Conservation (phyloP, 2,888 invertebrate genomes). For the Drosophila maculinotata region DNA sequence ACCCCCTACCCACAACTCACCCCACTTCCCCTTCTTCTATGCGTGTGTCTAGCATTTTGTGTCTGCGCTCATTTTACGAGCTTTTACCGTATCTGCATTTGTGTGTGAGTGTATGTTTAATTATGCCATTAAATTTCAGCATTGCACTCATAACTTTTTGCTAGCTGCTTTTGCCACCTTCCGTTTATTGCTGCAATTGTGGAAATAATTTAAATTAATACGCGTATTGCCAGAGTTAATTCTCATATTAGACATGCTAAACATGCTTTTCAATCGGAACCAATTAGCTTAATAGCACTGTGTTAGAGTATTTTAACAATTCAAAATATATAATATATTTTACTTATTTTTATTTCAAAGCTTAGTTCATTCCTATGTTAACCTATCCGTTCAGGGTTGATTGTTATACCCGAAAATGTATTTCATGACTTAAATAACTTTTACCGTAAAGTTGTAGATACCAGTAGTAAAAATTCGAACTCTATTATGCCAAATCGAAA, state of each 20-base stretch:
- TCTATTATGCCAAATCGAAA: too few species aligned
- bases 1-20: not conserved
- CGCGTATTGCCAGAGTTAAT: conserved; percentile 4
- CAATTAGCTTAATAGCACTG: not conserved
- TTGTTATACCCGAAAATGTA: too few species aligned
- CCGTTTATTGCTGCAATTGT: conserved; percentile 24
- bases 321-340: too few species aligned
- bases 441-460: too few species aligned
- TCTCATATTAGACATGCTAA: not conserved
- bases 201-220: conserved; percentile 24
- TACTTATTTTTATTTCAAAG: too few species aligned
- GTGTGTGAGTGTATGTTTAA: conserved; percentile 35
- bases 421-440: too few species aligned
- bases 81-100: conserved; percentile 1
- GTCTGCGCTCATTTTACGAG: conserved; percentile 13
- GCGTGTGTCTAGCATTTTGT: conserved; percentile 11
- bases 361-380: too few species aligned
- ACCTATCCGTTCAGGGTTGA: too few species aligned
- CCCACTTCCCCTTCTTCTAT: not conserved
- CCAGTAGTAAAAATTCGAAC: too few species aligned
- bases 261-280: conserved; percentile 6
- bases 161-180: conserved; percentile 11
- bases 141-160: conserved; percentile 34
- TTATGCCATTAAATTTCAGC: conserved; percentile 53
- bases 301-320: not conserved